phyloP scores from a whole-genome alignment of 2,113 vertebrate species.

The Pachypanchax playfairii region DNA sequence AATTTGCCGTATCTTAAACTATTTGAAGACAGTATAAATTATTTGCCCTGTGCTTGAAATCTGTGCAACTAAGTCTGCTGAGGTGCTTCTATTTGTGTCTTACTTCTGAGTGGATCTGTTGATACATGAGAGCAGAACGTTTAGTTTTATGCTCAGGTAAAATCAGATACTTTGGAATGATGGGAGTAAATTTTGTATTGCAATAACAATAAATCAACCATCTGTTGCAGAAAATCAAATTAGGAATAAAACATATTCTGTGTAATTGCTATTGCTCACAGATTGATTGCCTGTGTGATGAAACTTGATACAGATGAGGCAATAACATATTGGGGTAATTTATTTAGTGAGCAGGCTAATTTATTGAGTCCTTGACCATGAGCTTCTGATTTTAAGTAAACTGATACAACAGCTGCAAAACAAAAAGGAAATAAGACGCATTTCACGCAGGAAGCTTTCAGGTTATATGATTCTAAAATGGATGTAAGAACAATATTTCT shows the following conservation, averaged over 20 bases:
- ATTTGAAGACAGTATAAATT: too few relatives aligned
- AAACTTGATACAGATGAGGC: slow-evolving; percentile 28
- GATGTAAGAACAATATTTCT: background rate
- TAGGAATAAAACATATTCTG: slow-evolving; percentile 13
- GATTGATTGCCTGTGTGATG: slow-evolving; percentile 52
- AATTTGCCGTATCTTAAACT: too few relatives aligned
- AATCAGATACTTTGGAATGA: slow-evolving; percentile 20
- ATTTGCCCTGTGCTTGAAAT: too few relatives aligned
- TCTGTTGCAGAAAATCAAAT: slow-evolving; percentile 14
- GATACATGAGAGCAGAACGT: slow-evolving; percentile 34
- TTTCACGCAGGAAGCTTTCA: background rate
- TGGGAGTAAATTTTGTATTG: slow-evolving; percentile 26
- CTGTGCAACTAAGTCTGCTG: slow-evolving; percentile 11
- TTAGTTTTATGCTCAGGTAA: slow-evolving; percentile 40
- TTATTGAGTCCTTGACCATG: background rate
- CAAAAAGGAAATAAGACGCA: background rate
- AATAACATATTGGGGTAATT: slow-evolving; percentile 8
- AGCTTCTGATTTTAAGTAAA: slow-evolving; percentile 11
- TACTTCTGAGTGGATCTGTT: slow-evolving; percentile 41
- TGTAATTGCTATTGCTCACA: slow-evolving; percentile 24
- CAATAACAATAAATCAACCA: slow-evolving; percentile 6
- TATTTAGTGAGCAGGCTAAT: slow-evolving; percentile 4
- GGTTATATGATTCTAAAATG: slow-evolving; percentile 1
- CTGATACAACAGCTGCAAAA: slow-evolving; percentile 5
- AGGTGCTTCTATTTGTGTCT: slow-evolving; percentile 14